Evolutionary conservation across 2,113 vertebrate species (phyloP).

Genomic region (Oryzias woworae): DNA sequence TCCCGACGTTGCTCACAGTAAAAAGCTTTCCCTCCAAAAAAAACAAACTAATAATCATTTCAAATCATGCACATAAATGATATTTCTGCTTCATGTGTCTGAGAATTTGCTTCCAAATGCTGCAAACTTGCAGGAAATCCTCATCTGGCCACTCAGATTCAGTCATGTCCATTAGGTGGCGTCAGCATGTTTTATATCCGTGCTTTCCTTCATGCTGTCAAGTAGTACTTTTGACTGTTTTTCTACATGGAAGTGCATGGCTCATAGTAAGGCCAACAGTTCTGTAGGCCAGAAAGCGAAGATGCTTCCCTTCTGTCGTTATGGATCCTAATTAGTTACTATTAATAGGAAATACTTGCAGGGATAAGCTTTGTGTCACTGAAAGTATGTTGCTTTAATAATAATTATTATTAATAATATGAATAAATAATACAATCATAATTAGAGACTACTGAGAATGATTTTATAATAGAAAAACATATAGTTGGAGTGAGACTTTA

Average conservation of each 20-base stretch:
- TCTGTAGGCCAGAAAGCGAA: constrained; percentile 12
- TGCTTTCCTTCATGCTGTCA: background rate
- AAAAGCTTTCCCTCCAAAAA: constrained; percentile 1
- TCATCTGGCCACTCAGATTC: constrained; percentile 12
- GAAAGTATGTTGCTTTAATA: no score
- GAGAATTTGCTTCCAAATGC: constrained; percentile 1
- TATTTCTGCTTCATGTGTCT: background rate
- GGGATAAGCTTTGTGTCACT: no score
- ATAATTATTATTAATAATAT: no score
- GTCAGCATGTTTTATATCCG: constrained; percentile 49
- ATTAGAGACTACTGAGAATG: no score
- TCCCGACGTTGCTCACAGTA: constrained; percentile 30
- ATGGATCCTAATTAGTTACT: no score
- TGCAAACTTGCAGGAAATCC: background rate
- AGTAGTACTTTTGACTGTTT: constrained; percentile 14
- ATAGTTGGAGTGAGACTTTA: no score
- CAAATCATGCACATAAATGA: constrained; percentile 4
- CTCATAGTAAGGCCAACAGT: background rate
- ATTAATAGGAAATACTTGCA: no score
- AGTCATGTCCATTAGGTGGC: constrained; percentile 70
- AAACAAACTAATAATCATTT: constrained; percentile 14
- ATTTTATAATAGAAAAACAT: no score
- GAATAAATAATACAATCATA: no score
- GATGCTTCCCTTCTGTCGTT: no score
- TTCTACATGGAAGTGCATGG: background rate